Evolutionary conservation across 30 jellyfish, hydroid and myxozoan genomes (phyloP), one percentile per base, ranked within the genome.

Genomic region (Cassiopea andromeda): DNA sequence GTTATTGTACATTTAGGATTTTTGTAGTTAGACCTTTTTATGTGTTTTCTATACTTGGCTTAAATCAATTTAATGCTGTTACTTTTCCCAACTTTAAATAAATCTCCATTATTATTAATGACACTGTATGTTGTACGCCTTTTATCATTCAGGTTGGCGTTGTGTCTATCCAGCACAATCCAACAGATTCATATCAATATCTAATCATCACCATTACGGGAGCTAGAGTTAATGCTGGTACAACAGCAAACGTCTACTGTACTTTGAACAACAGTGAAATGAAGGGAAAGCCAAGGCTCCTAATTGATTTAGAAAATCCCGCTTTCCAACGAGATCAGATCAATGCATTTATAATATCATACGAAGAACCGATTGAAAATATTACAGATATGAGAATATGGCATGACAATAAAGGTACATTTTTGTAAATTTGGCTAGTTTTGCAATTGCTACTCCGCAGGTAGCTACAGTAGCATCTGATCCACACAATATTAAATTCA

Each of bases 211-310:
- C 91, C 2, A 87, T 87, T 18, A 92, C 98, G n/a, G 98, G 98
- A 7, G 95, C 95, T 6, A 89, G 98, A 19, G 46, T 61, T 4
- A 79, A 81, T 19, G 90, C 93, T 18, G 98, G 98, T 13, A 84
- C 98, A 60, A 92, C 98, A 2, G 98, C 98, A 1, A 87, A 92
- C 48, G 98, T 92, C 2, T 84, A 50, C 76, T 71, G 83, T 60
- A 9, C 85, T 38, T 73, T 88, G 75, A 88, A 72, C 69, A 82
- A 83, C 57, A 70, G 75, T 46, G 73, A 76, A 43, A 68, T 48
- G 70, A 75, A 76, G 47, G 86, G 94, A 48, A 84, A 87, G 44
- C 81, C 85, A 5, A 76, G 89, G 61, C 43, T 87, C 19, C 66
- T 87, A 68, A 77, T 67, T 48, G 94, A 87, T 67, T n/a, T 80